Evolutionary conservation across 2,888 invertebrate genomes (phyloP), one percentile per base, ranked within the genome.

Genomic region (Gymnocheta viridis): DNA sequence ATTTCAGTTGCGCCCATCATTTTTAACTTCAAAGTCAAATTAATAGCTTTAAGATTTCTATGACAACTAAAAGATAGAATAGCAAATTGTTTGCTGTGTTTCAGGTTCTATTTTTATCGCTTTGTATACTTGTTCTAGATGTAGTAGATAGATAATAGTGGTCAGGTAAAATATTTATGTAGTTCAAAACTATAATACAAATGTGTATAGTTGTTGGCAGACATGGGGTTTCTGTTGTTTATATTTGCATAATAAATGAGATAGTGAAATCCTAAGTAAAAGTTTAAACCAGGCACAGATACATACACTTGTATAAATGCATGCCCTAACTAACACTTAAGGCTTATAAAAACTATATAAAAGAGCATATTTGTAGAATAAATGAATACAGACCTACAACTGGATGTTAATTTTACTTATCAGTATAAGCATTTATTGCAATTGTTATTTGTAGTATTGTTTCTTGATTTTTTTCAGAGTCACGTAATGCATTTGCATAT

Each of bases 181-280:
- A 64, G 41, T 74, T 51, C 12, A 29, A 44, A 56, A 69, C 47
- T 35, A 62, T 32, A 32, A 4, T 10, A 22, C n/a, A 35, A 24
- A 22, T 32, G 14, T 47, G 47, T 44, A 7, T n/a, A 54, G 54
- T 29, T 19, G 49, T 12, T 62, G 58, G 27, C 38, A 60, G 54
- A 76, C 44, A 62, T 54, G 27, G 32, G 41, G 62, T 69, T 67
- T 51, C 64, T 72, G 54, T 70, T 82, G 77, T 77, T 66, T 58
- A 64, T 81, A 85, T 86, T 86, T 86, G 69, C 85, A 86, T 85
- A 85, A 80, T 70, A 85, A 85, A 85, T 85, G 80, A 85, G 64
- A 64, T 19, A 84, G 44, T 44, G 41, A 76, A 82, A 82, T 64
- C 58, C 78, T 47, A 47, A 76, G 81, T 72, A 77, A 72, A 80